phyloP scores from a whole-genome alignment of 1,140 invertebrate genomes.

The Probaryconus sp. region DNA sequence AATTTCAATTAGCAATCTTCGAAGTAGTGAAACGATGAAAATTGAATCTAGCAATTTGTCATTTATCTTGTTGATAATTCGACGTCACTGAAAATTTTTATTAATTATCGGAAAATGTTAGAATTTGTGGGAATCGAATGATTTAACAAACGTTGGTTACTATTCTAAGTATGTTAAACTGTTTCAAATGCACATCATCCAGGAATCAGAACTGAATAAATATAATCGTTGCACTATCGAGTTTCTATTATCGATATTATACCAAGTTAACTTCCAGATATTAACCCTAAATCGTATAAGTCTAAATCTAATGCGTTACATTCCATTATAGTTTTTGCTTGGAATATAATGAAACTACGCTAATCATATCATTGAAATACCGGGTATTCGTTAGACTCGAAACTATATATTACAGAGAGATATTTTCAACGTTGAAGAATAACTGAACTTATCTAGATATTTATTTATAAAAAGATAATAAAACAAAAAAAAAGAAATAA shows the following conservation, averaged over 20 bases:
- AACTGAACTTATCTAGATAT: slow-evolving; percentile 33
- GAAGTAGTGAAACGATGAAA: too few species aligned
- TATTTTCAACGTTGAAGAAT: slow-evolving; percentile 54
- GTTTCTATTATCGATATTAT: too few species aligned
- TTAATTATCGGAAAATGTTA: too few species aligned
- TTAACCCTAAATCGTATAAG: not conserved
- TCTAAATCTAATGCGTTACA: slow-evolving; percentile 11
- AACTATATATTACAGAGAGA: slow-evolving; percentile 54
- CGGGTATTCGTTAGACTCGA: slow-evolving; percentile 37
- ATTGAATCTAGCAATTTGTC: too few species aligned
- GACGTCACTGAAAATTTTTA: too few species aligned
- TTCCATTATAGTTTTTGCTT: slow-evolving; percentile 45
- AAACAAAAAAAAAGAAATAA: too few species aligned
- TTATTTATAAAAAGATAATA: slow-evolving; percentile 36
- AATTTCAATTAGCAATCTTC: too few species aligned
- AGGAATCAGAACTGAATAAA: slow-evolving; percentile 18
- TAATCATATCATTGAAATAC: slow-evolving; percentile 53
- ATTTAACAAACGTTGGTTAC: slow-evolving; percentile 6
- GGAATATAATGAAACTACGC: slow-evolving; percentile 26
- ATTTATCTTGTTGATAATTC: too few species aligned
- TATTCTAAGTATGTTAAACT: not conserved
- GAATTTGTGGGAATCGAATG: too few species aligned
- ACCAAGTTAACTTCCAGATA: slow-evolving; percentile 22
- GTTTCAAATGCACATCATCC: not conserved
- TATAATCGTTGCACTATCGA: slow-evolving; percentile 28